Conservation (phyloP, 2,113 vertebrate species). For the Hylia prasina region DNA sequence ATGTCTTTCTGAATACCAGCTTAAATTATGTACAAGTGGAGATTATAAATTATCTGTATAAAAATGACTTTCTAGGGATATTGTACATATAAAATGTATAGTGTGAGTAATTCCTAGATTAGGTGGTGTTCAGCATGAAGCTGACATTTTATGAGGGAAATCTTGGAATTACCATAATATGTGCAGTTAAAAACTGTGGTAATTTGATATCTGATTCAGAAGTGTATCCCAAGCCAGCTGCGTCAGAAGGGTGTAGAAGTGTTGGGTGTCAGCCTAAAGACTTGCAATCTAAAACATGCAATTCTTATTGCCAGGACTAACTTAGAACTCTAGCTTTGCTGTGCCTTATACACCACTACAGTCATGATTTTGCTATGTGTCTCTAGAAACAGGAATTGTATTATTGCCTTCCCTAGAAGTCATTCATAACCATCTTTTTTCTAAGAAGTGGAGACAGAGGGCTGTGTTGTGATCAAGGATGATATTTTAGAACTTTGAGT, state of each 20-base stretch:
- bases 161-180: not conserved
- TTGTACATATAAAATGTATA: not conserved
- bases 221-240: not conserved
- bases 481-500: not conserved
- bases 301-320: not conserved
- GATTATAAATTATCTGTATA: not conserved
- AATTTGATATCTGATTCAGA: not conserved
- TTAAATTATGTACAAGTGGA: conserved; percentile 30
- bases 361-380: not conserved
- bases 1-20: conserved; percentile 7
- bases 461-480: not conserved
- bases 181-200: not conserved
- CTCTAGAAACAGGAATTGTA: not conserved
- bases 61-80: not conserved
- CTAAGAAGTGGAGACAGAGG: not conserved
- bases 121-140: not conserved
- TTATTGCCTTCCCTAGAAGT: not conserved
- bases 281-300: not conserved
- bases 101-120: not conserved
- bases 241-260: not conserved
- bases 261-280: not conserved
- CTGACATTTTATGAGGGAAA: not conserved
- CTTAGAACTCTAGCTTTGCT: not conserved
- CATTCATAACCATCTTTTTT: not conserved
- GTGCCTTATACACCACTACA: not conserved